Percentiles rank a stretch among this genome's conserved stretches.
phyloP scores from a whole-genome alignment of 2,113 vertebrate species.

The Aepyceros melampus region DNA sequence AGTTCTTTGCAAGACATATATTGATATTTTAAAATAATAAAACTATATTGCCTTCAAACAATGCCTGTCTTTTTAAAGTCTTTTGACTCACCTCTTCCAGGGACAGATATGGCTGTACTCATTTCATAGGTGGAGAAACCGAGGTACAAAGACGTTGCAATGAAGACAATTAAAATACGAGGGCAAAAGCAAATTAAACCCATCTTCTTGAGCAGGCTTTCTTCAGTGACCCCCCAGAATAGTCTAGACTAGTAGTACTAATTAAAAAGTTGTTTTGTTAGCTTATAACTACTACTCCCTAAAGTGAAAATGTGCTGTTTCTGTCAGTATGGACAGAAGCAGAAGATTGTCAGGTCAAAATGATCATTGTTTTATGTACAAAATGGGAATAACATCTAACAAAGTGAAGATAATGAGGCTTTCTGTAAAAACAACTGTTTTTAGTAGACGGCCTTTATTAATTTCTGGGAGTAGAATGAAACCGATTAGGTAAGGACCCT shows the following conservation, averaged over 20 bases:
- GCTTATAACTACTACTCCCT: not conserved
- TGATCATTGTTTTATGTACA: not conserved
- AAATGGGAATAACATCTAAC: not conserved
- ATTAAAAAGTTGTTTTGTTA: not conserved
- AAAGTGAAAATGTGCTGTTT: not conserved
- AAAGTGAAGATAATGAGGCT: not conserved
- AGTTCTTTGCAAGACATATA: not conserved
- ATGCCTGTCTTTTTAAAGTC: not conserved
- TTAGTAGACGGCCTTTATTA: not conserved
- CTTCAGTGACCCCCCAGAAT: not conserved
- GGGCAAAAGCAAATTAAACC: not conserved
- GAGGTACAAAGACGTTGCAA: not conserved
- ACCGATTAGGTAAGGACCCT: not conserved
- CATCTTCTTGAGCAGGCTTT: not conserved
- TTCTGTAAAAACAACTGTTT: not conserved
- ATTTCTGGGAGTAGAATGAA: not conserved
- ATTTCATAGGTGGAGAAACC: not conserved
- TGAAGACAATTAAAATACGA: not conserved
- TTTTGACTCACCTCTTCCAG: not conserved
- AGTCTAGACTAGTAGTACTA: not conserved
- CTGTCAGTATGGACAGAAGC: not conserved
- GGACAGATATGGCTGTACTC: not conserved
- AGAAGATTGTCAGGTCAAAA: not conserved
- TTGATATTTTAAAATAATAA: conserved; percentile 6
- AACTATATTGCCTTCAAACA: not conserved